Conservation (phyloP, 64 coral and sea anemone species). For the Exaiptasia diaphana region DNA sequence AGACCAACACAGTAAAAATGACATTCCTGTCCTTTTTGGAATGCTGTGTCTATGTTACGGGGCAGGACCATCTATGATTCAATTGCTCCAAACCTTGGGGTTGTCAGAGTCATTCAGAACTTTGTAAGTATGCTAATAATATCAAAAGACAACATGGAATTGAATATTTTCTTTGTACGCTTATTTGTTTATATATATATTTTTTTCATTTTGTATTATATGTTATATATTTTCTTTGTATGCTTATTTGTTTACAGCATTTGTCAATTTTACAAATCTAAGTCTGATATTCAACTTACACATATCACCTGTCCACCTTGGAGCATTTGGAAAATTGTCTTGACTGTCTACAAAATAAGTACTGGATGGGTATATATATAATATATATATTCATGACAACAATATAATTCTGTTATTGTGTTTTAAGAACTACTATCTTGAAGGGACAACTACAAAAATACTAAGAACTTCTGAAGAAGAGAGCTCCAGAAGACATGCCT, state of each 20-base stretch:
- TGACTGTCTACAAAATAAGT: background rate
- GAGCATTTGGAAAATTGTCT: background rate
- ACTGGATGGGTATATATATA: background rate
- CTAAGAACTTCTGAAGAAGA: slow-evolving; percentile 4
- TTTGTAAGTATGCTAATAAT: background rate
- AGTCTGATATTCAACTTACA: background rate
- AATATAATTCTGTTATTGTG: too few species aligned
- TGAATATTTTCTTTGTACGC: too few species aligned
- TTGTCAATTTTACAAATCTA: background rate
- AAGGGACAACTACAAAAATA: background rate
- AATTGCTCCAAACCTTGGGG: slow-evolving; percentile 4
- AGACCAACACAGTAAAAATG: slow-evolving; percentile 8
- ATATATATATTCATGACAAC: too few species aligned
- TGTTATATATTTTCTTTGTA: background rate
- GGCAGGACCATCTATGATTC: slow-evolving; percentile 31
- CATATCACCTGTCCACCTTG: background rate
- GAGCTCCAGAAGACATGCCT: background rate
- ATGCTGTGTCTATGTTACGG: slow-evolving; percentile 28
- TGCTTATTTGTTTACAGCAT: background rate
- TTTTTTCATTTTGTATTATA: background rate
- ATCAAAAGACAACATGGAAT: too few species aligned
- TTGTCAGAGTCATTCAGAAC: slow-evolving; percentile 19
- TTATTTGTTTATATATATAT: background rate
- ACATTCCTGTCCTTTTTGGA: slow-evolving; percentile 46
- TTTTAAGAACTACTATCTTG: background rate